phyloP scores from a whole-genome alignment of 1,140 invertebrate genomes.

The Drosophila pectinifera region DNA sequence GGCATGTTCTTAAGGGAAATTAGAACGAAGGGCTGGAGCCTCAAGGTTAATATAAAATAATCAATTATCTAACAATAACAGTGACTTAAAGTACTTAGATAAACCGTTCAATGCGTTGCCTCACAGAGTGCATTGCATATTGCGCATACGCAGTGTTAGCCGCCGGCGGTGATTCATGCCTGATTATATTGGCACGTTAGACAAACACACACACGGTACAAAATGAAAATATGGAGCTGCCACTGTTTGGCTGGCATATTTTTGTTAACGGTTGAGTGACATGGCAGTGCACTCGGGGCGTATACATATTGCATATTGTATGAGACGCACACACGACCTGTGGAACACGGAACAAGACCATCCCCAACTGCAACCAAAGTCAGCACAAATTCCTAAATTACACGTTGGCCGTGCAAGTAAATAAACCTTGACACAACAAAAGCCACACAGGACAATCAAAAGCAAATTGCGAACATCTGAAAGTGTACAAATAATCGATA shows the following conservation, averaged over 20 bases:
- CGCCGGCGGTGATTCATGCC: conserved; percentile 16
- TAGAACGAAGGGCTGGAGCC: conserved; percentile 56
- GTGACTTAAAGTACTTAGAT: not conserved
- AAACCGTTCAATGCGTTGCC: not conserved
- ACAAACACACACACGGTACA: conserved; percentile 5
- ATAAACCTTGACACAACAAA: conserved; percentile 2
- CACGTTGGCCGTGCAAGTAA: conserved; percentile 17
- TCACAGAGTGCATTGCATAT: conserved; percentile 7
- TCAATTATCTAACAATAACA: conserved; percentile 26
- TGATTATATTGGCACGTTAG: conserved; percentile 19
- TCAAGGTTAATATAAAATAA: conserved; percentile 58
- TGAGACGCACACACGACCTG: conserved; percentile 26
- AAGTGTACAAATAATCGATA: conserved; percentile 29
- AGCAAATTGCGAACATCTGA: not conserved
- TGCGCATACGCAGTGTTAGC: conserved; percentile 30
- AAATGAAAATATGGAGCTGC: conserved; percentile 16
- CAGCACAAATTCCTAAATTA: conserved; percentile 65
- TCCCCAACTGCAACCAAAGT: conserved; percentile 13
- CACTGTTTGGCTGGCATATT: conserved; percentile 27
- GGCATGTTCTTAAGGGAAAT: conserved; percentile 65
- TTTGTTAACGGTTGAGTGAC: conserved; percentile 46
- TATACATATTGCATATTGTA: conserved; percentile 52
- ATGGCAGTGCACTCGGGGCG: conserved; percentile 40
- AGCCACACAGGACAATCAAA: conserved; percentile 4
- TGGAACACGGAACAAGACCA: not conserved